Evolutionary conservation across 2,113 vertebrate species (phyloP).

Genomic region (Corythaixoides concolor): DNA sequence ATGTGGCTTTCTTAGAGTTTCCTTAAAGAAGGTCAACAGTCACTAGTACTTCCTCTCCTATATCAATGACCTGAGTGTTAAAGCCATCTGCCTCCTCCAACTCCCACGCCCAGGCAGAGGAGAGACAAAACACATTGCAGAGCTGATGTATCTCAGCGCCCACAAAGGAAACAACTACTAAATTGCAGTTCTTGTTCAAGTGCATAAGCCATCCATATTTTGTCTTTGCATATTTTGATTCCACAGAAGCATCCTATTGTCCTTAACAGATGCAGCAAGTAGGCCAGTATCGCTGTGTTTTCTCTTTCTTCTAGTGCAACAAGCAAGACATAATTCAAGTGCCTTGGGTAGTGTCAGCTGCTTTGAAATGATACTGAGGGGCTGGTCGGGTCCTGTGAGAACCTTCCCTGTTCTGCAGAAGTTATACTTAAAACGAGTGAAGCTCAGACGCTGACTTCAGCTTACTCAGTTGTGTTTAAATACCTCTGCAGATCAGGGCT

Average conservation of each 20-base stretch:
- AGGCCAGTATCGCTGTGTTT: background rate
- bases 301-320: fast-evolving
- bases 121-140: background rate
- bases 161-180: background rate
- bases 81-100: background rate
- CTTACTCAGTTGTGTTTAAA: background rate
- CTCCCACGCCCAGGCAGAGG: background rate
- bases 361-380: background rate
- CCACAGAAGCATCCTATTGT: background rate
- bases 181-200: background rate
- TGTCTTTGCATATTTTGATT: background rate
- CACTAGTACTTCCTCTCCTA: background rate
- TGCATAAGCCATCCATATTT: background rate
- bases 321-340: background rate
- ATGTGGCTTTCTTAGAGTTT: background rate
- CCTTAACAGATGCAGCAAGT: background rate
- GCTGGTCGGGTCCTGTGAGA: background rate
- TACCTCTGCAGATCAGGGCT: background rate
- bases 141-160: background rate
- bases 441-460: background rate
- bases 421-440: background rate
- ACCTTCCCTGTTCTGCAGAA: background rate
- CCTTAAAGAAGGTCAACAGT: background rate
- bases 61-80: background rate
- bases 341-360: background rate